Conservation (phyloP, 2,113 vertebrate species). For the Anseranas semipalmata region DNA sequence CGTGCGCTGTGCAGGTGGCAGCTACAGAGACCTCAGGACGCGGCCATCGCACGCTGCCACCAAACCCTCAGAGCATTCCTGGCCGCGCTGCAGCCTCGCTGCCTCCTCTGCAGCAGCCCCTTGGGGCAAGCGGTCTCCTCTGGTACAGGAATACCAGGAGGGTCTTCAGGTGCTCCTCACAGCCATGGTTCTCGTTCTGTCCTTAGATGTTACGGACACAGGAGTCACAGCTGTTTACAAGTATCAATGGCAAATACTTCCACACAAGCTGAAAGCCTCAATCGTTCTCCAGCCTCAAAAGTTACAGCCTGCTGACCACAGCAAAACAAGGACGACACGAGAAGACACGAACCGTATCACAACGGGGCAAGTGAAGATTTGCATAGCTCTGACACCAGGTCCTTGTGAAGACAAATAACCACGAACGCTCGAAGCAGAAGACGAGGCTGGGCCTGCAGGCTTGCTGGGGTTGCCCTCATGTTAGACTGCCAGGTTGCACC, state of each 20-base stretch:
- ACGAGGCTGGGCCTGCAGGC: not conserved
- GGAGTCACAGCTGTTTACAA: not conserved
- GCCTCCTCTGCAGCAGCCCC: not conserved
- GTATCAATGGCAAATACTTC: not conserved
- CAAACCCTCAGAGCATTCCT: not conserved
- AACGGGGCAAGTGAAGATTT: not conserved
- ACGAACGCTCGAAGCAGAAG: accelerated
- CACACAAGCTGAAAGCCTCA: accelerated
- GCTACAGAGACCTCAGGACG: not conserved
- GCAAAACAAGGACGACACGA: accelerated
- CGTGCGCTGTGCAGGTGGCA: not conserved
- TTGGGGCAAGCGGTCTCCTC: no score
- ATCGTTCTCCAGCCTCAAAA: not conserved
- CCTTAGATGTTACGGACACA: not conserved
- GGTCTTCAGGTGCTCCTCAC: not conserved
- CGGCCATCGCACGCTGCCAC: not conserved
- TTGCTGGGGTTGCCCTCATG: accelerated
- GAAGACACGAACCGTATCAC: not conserved
- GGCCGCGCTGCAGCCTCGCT: not conserved
- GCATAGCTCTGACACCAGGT: not conserved
- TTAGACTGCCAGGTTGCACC: not conserved
- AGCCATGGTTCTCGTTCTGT: not conserved
- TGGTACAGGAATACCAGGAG: not conserved
- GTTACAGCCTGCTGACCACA: not conserved
- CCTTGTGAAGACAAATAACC: not conserved